Conservation (phyloP, 1,140 invertebrate species). For the Apis cerana region DNA sequence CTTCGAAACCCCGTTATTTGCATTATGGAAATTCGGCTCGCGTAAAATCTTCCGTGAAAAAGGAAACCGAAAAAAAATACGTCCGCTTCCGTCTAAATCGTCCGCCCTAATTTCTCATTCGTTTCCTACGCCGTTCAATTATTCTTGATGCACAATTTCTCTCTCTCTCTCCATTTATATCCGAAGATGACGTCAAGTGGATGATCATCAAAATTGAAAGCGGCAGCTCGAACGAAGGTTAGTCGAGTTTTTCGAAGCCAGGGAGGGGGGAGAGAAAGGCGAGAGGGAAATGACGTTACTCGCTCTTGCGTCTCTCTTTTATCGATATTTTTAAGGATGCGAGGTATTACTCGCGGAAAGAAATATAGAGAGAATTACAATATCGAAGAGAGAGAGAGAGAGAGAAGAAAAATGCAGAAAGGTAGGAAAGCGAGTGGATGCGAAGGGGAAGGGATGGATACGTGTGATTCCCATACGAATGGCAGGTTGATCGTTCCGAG, state of each 20-base stretch:
- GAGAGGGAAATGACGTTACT: no score
- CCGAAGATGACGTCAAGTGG: not conserved
- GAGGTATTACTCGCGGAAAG: not conserved
- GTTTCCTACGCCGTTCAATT: not conserved
- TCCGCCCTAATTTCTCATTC: not conserved
- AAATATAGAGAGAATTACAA: not conserved
- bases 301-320: not conserved
- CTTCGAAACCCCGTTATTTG: constrained; percentile 20
- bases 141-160: not conserved
- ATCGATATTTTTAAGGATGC: constrained; percentile 27
- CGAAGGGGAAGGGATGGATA: constrained; percentile 36
- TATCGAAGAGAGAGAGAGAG: no score
- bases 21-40: constrained; percentile 43
- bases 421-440: constrained; percentile 8
- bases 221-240: not conserved
- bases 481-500: constrained; percentile 58
- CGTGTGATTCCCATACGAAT: constrained; percentile 66
- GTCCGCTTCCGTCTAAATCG: no score
- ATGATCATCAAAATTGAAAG: not conserved
- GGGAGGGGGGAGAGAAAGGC: no score
- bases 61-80: no score
- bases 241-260: not conserved
- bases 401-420: constrained; percentile 23
- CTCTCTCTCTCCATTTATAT: not conserved
- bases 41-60: not conserved